Conservation (phyloP, 1,140 invertebrate species). For the Pseudobourletiella spinata region DNA sequence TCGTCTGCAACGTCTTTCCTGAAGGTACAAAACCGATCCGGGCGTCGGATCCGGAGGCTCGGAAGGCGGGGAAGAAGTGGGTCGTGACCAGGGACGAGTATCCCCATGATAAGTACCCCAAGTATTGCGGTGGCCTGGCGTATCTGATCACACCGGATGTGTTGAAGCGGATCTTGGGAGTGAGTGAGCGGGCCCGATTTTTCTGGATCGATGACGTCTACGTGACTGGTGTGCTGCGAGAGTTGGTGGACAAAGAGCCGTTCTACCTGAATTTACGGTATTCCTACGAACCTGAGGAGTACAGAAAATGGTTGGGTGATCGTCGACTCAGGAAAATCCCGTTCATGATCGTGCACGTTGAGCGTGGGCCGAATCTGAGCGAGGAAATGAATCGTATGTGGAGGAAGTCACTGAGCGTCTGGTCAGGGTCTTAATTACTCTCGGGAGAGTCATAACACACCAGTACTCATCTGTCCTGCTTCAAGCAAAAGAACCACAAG, state of each 20-base stretch:
- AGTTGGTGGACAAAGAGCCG: conserved; percentile 36
- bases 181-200: conserved; percentile 39
- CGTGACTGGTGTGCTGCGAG: conserved; percentile 44
- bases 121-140: conserved; percentile 45
- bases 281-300: conserved; percentile 37
- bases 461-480: too few species aligned
- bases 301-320: conserved; percentile 37
- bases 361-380: conserved; percentile 21
- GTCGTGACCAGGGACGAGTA: conserved; percentile 39
- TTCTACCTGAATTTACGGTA: conserved; percentile 41
- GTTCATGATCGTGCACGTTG: conserved; percentile 34
- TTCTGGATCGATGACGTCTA: conserved; percentile 50
- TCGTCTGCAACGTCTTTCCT: conserved; percentile 42
- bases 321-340: conserved; percentile 28
- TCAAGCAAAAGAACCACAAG: too few species aligned
- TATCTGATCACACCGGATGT: conserved; percentile 64
- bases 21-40: conserved; percentile 40
- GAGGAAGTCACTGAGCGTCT: conserved; percentile 33
- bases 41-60: background rate
- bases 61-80: conserved; percentile 40
- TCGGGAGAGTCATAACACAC: too few species aligned
- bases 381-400: conserved; percentile 34
- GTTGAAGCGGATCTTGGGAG: conserved; percentile 40
- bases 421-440: too few species aligned
- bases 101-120: conserved; percentile 39